These are phyloP conservation scores for Hirudinaria manillensis DNA, from an alignment of 2,888 invertebrate species.

Conservation along the genomic window DNA sequence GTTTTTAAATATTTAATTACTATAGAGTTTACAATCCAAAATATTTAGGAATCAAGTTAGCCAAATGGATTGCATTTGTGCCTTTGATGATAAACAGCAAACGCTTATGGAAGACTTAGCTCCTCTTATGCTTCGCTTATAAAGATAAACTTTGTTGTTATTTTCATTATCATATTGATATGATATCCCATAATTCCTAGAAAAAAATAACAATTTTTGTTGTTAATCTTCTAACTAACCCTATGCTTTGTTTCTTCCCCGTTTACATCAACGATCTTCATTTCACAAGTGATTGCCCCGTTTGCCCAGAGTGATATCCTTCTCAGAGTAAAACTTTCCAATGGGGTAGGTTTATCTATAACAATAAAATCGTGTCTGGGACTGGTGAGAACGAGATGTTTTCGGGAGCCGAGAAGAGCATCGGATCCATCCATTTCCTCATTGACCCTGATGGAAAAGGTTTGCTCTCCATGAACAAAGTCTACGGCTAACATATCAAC, in stretches of 20 bases:
- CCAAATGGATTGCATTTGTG: no score
- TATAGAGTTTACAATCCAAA: background rate
- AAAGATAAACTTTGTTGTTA: no score
- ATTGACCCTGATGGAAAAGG: constrained; percentile 20
- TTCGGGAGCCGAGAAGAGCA: constrained; percentile 16
- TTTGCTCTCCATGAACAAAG: constrained; percentile 21
- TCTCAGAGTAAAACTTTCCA: constrained; percentile 11
- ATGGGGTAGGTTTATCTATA: constrained; percentile 20
- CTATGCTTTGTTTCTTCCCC: constrained; percentile 21
- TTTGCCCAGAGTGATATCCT: constrained; percentile 17
- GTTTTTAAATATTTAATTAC: background rate
- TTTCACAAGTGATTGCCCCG: constrained; percentile 13
- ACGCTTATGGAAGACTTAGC: no score
- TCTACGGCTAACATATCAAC: background rate
- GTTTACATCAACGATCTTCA: constrained; percentile 20
- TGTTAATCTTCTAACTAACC: background rate
- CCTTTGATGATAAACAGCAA: no score
- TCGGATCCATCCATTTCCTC: constrained; percentile 19
- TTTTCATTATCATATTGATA: no score
- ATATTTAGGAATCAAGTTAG: no score
- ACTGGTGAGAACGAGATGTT: constrained; percentile 19
- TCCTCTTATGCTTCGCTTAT: no score
- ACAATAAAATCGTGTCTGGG: constrained; percentile 24
- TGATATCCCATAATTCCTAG: no score
- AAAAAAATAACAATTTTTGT: no score